Evolutionary conservation across 2,888 invertebrate species (phyloP), one percentile per base, ranked within the genome.

Genomic region (Acanthosepion esculentum): DNA sequence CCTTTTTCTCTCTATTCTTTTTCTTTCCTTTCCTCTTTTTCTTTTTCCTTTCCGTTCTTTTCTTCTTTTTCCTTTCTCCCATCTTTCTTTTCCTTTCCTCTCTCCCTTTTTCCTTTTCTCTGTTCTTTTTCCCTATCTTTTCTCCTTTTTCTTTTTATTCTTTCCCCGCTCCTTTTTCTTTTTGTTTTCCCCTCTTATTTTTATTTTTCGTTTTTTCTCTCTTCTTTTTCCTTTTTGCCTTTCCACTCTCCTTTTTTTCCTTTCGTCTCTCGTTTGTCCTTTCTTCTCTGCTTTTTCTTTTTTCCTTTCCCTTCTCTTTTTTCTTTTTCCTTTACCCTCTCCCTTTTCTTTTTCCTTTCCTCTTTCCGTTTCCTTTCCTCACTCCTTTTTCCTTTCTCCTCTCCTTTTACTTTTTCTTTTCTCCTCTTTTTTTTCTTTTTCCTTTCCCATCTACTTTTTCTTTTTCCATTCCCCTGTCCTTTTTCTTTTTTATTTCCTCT

Each of bases 31-130:
- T n/a, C 10, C n/a, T 29, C 0, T 29, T n/a, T n/a, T n/a, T 78
- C 6, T 78, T 2, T n/a, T n/a, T 78, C n/a, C 15, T 8, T 6
- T 26, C 26, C 0, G 0, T 26, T 0, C 2, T 64, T 1, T 8
- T 26, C 3, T 26, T 64, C 8, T 64, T 26, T 26, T 26, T 26
- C 26, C 8, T 26, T 8, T 26, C 26, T 26, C 8, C 8, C 8
- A 0, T 8, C n/a, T 12, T 78, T 2, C 10, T 78, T 78, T 10
- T 1, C n/a, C n/a, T 78, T n/a, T 0, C 0, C 10, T 2, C 0
- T 78, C 10, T n/a, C 8, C 10, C 7, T 78, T 78, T 29, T n/a
- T n/a, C 8, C 0, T n/a, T n/a, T 78, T n/a, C 8, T n/a, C n/a
- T n/a, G 1, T n/a, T 8, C n/a, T 29, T 8, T 78, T 78, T 18